Evolutionary conservation across 2,888 invertebrate genomes (phyloP), one percentile per base, ranked within the genome.

Genomic region (Tortrix viridana): DNA sequence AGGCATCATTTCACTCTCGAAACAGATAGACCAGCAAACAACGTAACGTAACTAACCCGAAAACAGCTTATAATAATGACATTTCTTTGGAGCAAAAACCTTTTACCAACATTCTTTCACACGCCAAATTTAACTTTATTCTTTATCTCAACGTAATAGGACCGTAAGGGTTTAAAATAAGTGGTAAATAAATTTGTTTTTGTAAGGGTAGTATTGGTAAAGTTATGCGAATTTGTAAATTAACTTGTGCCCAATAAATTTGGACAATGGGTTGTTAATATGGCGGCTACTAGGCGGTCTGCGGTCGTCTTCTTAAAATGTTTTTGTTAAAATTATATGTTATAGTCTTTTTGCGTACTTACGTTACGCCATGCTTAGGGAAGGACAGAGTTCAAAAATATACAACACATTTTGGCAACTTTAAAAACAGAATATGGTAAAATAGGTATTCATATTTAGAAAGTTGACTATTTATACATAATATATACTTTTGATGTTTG

Each of bases 211-310:
- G 53, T 54, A 47, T 47, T 54, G 19, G 47, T 26, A 22, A 58
- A 62, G 56, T 57, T 55, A n/a, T 60, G 67, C 60, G 61, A 71
- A 66, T 71, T 74, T 59, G 60, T 76, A 84, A 84, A 83, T 83
- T 85, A 82, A 84, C 78, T 82, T 85, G 84, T 82, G 84, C 76
- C 78, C 82, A 85, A 85, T 86, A 82, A 83, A 67, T 82, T 82
- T 80, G 73, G 71, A 85, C 85, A 86, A 84, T 74, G 68, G 74
- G 47, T 65, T 70, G 76, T 76, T 77, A 84, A 84, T 81, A 79
- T 72, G 72, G 70, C 81, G 74, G 86, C 88, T 88, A 86, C 88
- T 81, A 86, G 89, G 89, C 86, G 89, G 89, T 84, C 89, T 68
- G 9, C n/a, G 37, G 53, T 26, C 4, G 12, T 14, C 9, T 16